These are phyloP conservation scores for Melanotaenia boesemani DNA, from an alignment of 2,797 vertebrate genomes.

Conservation along the genomic window DNA sequence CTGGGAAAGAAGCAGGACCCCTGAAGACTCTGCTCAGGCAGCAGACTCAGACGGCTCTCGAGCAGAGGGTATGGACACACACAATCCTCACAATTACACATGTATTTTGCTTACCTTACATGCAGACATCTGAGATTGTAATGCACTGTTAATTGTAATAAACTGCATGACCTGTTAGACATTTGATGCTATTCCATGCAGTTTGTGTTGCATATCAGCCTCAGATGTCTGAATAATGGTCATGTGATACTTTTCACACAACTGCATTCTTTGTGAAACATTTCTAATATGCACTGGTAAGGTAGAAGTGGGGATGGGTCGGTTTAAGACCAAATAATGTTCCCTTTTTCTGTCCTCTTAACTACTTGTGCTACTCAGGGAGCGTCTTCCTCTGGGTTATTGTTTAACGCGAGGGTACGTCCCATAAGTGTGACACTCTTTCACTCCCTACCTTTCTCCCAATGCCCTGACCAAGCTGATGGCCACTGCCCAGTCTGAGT, in stretches of 20 bases:
- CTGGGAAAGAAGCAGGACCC: slow-evolving; percentile 95
- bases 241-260: slow-evolving; percentile 21
- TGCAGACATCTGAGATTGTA: slow-evolving; percentile 30
- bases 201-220: slow-evolving; percentile 16
- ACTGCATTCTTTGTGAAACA: slow-evolving; percentile 30
- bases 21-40: slow-evolving; percentile 97
- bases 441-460: slow-evolving; percentile 40
- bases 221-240: slow-evolving; percentile 28
- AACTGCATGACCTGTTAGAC: neutral
- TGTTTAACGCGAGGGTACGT: slow-evolving; percentile 91
- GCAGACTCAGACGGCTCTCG: slow-evolving; percentile 95
- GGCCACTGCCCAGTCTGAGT: slow-evolving; percentile 52
- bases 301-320: slow-evolving; percentile 33
- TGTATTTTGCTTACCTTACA: neutral
- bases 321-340: slow-evolving; percentile 72
- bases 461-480: slow-evolving; percentile 54
- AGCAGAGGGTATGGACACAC: slow-evolving; percentile 91
- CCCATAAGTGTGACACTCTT: slow-evolving; percentile 69
- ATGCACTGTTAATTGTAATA: neutral
- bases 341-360: slow-evolving; percentile 75
- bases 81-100: slow-evolving; percentile 9
- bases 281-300: slow-evolving; percentile 25
- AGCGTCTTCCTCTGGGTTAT: slow-evolving; percentile 90
- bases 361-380: slow-evolving; percentile 84
- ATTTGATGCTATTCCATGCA: slow-evolving; percentile 2